phyloP scores from a whole-genome alignment of 2,113 vertebrate species.

The Corynorhinus townsendii region DNA sequence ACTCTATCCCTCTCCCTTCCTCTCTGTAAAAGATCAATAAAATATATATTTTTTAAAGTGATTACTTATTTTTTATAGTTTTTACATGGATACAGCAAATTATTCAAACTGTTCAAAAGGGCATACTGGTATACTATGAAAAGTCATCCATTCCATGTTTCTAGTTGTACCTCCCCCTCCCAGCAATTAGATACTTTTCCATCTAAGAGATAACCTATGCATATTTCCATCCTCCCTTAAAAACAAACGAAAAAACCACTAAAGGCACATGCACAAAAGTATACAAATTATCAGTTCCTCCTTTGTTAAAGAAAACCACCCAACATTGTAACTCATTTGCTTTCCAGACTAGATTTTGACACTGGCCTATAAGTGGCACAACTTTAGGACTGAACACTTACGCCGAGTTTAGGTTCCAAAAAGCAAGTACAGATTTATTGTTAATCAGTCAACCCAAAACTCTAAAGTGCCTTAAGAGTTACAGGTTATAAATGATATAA shows the following conservation, averaged over 20 bases:
- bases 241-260: background rate
- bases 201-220: background rate
- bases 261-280: background rate
- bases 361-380: background rate
- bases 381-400: background rate
- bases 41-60: background rate
- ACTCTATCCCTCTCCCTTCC: no score
- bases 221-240: background rate
- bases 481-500: background rate
- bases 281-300: background rate
- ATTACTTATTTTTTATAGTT: background rate
- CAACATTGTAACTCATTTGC: background rate
- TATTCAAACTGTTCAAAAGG: background rate
- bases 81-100: background rate
- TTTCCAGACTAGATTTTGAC: background rate
- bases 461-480: background rate
- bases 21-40: no score
- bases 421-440: background rate
- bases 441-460: slow-evolving; percentile 9
- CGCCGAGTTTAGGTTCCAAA: background rate
- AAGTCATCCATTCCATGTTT: background rate
- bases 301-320: background rate
- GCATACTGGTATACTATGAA: background rate
- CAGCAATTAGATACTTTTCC: background rate
- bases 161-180: background rate